Evolutionary conservation across 2,113 vertebrate species (phyloP).

Genomic region (Ceratotherium simum): DNA sequence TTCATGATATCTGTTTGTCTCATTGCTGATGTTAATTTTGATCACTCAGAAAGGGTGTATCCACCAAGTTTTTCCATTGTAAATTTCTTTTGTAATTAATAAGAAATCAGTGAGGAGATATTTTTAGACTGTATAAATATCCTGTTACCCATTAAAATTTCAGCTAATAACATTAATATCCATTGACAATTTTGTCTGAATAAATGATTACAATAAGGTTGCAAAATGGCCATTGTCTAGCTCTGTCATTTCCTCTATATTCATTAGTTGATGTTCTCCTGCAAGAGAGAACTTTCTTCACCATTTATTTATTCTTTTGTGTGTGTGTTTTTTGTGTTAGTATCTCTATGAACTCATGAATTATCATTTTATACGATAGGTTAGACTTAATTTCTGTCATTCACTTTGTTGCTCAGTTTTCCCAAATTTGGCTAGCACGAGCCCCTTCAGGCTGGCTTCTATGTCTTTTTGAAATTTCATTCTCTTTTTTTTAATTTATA

Average conservation of each 20-base stretch:
- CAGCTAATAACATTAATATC: constrained; percentile 10
- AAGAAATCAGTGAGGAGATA: not conserved
- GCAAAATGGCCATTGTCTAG: not conserved
- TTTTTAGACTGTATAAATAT: not conserved
- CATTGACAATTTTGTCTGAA: constrained; percentile 5
- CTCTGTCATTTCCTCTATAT: not conserved
- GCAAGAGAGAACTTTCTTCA: not conserved
- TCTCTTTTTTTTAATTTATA: not conserved
- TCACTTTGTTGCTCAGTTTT: not conserved
- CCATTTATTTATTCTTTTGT: not conserved
- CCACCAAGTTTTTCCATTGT: not conserved
- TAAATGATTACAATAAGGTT: not conserved
- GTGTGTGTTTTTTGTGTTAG: not conserved
- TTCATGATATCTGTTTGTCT: not conserved
- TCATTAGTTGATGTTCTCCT: not conserved
- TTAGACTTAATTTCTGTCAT: constrained; percentile 1
- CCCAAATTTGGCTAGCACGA: not conserved
- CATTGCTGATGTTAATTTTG: not conserved
- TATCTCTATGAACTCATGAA: not conserved
- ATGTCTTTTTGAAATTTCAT: not conserved
- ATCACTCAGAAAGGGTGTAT: not conserved
- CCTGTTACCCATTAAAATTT: not conserved
- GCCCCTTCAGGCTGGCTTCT: not conserved
- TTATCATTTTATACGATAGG: not conserved
- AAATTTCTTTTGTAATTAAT: not conserved